Conservation (phyloP, 2,888 invertebrate species). For the Antheraea yamamai region DNA sequence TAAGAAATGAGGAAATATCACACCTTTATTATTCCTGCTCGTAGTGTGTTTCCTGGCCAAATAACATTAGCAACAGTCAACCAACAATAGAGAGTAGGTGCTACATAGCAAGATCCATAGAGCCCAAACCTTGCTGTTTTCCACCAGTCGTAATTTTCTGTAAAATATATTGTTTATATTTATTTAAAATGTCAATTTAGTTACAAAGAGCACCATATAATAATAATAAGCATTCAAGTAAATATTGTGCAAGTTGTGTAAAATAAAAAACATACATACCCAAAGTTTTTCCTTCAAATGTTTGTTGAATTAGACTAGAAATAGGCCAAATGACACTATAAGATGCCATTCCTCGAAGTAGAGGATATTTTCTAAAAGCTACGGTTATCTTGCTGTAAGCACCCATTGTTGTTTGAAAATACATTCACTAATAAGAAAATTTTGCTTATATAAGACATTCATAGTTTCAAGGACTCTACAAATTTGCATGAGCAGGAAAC, state of each 20-base stretch:
- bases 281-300: conserved; percentile 84
- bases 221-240: neutral
- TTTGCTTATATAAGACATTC: conserved; percentile 36
- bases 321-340: conserved; percentile 88
- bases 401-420: conserved; percentile 17
- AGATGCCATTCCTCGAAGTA: conserved; percentile 84
- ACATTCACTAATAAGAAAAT: conserved; percentile 14
- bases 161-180: conserved; percentile 30
- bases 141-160: conserved; percentile 85
- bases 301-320: conserved; percentile 88
- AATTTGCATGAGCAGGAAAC: conserved; percentile 32
- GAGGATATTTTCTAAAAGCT: conserved; percentile 67
- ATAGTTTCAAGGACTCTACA: conserved; percentile 34
- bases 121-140: conserved; percentile 88
- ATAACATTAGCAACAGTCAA: conserved; percentile 87
- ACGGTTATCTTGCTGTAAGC: conserved; percentile 54
- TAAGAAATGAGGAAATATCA: neutral
- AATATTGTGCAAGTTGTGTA: neutral
- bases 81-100: conserved; percentile 91
- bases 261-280: conserved; percentile 63
- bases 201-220: neutral
- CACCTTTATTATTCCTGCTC: conserved; percentile 88
- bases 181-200: conserved; percentile 11
- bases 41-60: conserved; percentile 88
- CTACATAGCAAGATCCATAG: conserved; percentile 91